Percentiles rank a stretch among this genome's conserved stretches.
phyloP scores from a whole-genome alignment of 2,113 vertebrate species.

The Ptychochromis oligacanthus region DNA sequence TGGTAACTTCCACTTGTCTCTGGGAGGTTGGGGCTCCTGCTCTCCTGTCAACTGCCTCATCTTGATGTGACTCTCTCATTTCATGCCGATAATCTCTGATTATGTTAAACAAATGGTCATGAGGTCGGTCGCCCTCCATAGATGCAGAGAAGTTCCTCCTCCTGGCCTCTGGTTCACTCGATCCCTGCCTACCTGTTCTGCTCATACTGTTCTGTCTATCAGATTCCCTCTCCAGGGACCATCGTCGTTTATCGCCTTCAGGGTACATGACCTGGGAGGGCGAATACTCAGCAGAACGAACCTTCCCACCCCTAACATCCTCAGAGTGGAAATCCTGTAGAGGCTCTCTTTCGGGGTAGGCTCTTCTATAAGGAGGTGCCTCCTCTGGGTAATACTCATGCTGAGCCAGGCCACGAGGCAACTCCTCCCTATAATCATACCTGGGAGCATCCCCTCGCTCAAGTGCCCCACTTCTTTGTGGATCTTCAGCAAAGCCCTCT shows the following conservation, averaged over 20 bases:
- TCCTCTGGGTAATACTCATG: slow-evolving; percentile 32
- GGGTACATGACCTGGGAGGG: not conserved
- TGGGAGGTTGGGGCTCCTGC: slow-evolving; percentile 4
- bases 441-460: not conserved
- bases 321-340: slow-evolving; percentile 60
- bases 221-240: slow-evolving; percentile 40
- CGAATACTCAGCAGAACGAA: slow-evolving; percentile 3
- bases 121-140: not conserved
- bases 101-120: slow-evolving; percentile 16
- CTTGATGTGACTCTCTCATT: not conserved
- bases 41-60: not conserved
- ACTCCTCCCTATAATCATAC: slow-evolving; percentile 21
- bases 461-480: not conserved
- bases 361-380: slow-evolving; percentile 14
- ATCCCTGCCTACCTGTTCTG: slow-evolving; percentile 22
- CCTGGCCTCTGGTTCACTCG: slow-evolving; percentile 46
- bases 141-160: slow-evolving; percentile 20
- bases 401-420: not conserved
- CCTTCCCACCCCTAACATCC: slow-evolving; percentile 28
- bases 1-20: slow-evolving; percentile 31
- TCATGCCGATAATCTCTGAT: slow-evolving; percentile 49
- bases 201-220: not conserved
- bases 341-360: slow-evolving; percentile 43
- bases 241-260: slow-evolving; percentile 12
- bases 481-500: slow-evolving; percentile 18